Percentiles rank a stretch among this genome's conserved stretches.
phyloP scores from a whole-genome alignment of 2,888 invertebrate genomes.

The Cheilosia urbana region DNA sequence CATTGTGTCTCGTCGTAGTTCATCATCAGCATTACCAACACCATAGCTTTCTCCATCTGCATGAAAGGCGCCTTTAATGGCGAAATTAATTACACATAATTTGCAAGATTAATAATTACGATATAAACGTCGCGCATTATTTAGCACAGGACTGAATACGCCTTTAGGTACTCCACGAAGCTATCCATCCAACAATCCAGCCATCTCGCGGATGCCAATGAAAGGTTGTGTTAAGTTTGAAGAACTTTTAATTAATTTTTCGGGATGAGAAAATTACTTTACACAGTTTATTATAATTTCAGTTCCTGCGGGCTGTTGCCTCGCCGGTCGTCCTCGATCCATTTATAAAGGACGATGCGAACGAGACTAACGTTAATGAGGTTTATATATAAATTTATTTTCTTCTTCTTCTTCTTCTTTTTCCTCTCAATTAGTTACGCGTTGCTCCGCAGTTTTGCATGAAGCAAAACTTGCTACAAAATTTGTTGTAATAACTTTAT shows the following conservation, averaged over 20 bases:
- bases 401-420: slow-evolving; percentile 22
- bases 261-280: slow-evolving; percentile 64
- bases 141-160: slow-evolving; percentile 9
- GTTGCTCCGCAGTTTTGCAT: slow-evolving; percentile 39
- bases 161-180: not conserved
- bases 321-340: not conserved
- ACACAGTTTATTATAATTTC: slow-evolving; percentile 70
- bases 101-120: slow-evolving; percentile 77
- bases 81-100: slow-evolving; percentile 78
- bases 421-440: slow-evolving; percentile 51
- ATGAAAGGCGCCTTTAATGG: slow-evolving; percentile 74
- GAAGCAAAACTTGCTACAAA: slow-evolving; percentile 42
- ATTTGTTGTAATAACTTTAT: slow-evolving; percentile 36
- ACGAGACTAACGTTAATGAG: slow-evolving; percentile 56
- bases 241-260: slow-evolving; percentile 73
- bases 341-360: slow-evolving; percentile 18
- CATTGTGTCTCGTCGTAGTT: slow-evolving; percentile 31
- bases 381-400: slow-evolving; percentile 41
- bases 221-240: slow-evolving; percentile 71
- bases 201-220: slow-evolving; percentile 48
- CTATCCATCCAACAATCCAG: not conserved
- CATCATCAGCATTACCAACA: slow-evolving; percentile 9
- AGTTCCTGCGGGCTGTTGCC: slow-evolving; percentile 24
- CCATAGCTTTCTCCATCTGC: slow-evolving; percentile 13
- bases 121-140: slow-evolving; percentile 40